These are phyloP conservation scores for Caerostris darwini DNA, from an alignment of 1,140 invertebrate genomes.

Conservation along the genomic window DNA sequence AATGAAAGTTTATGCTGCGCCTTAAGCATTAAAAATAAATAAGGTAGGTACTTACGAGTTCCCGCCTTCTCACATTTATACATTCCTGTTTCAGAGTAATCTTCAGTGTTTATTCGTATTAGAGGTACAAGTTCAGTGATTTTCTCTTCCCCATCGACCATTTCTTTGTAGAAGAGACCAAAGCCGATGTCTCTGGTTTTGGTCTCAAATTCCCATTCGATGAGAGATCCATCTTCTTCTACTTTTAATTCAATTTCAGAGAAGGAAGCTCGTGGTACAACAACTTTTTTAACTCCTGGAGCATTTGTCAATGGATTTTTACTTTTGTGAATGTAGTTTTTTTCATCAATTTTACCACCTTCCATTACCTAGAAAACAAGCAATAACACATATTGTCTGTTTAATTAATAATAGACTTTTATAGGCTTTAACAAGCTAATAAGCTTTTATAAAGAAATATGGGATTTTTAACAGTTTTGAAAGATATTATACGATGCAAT, in stretches of 20 bases:
- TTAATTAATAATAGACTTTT: no score
- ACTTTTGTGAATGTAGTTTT: constrained; percentile 28
- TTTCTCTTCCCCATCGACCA: constrained; percentile 14
- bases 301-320: background rate
- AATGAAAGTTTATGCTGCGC: no score
- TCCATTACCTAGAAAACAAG: background rate
- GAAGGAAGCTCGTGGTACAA: background rate
- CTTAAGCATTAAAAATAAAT: background rate
- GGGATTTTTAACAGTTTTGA: no score
- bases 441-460: no score
- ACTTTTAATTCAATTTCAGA: constrained; percentile 38
- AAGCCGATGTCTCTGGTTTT: constrained; percentile 60
- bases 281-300: constrained; percentile 5
- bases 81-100: constrained; percentile 48
- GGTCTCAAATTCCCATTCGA: constrained; percentile 72
- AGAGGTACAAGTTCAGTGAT: constrained; percentile 34
- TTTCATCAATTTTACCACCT: constrained; percentile 13
- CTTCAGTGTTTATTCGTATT: constrained; percentile 44
- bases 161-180: constrained; percentile 55
- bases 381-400: no score
- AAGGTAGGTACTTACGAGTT: constrained; percentile 31
- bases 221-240: constrained; percentile 27
- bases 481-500: no score
- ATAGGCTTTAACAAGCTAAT: no score
- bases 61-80: constrained; percentile 61